Evolutionary conservation across 2,797 vertebrate species (phyloP).

Genomic region (Apogon talboti): DNA sequence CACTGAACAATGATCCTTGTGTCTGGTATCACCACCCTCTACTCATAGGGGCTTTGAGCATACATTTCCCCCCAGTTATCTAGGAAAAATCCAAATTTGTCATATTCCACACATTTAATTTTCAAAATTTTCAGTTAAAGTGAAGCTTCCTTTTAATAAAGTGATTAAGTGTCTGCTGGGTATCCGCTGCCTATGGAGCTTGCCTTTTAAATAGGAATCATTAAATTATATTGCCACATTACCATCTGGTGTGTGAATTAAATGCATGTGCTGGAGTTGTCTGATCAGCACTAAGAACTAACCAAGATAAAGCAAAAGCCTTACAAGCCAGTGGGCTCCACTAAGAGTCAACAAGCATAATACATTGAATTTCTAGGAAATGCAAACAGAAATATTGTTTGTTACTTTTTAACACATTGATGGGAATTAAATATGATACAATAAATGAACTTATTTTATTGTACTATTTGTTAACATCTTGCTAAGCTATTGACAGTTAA

Average conservation of each 20-base stretch:
- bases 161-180: constrained; percentile 14
- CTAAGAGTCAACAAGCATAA: constrained; percentile 16
- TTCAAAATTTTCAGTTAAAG: not conserved
- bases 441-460: not conserved
- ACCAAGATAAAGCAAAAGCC: constrained; percentile 23
- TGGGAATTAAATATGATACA: not conserved
- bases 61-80: no score
- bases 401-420: not conserved
- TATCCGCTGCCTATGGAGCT: constrained; percentile 10
- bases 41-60: not conserved
- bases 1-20: no score
- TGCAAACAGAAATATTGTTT: constrained; percentile 19
- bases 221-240: constrained; percentile 28
- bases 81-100: not conserved
- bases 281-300: constrained; percentile 39
- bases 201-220: constrained; percentile 42
- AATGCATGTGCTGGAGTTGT: constrained; percentile 28
- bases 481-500: no score
- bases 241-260: constrained; percentile 44
- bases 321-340: constrained; percentile 25
- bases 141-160: constrained; percentile 25
- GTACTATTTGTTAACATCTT: no score
- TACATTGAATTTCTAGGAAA: constrained; percentile 18
- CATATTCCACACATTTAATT: not conserved
- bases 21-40: no score